These are phyloP conservation scores for Cryptocephalus primarius DNA, from an alignment of 2,888 invertebrate genomes.

Conservation along the genomic window DNA sequence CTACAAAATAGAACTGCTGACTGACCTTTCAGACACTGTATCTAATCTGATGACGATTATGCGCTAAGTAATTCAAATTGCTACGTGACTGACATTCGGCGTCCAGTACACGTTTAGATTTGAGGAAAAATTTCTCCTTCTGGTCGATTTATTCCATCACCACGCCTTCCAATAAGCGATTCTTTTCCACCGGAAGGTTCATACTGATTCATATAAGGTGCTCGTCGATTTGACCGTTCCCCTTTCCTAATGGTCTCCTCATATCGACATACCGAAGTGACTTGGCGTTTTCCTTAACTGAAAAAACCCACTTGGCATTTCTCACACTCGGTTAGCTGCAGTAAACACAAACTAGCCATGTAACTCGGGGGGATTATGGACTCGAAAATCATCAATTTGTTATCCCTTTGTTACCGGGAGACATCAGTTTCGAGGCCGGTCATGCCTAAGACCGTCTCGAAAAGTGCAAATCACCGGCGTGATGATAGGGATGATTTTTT, in stretches of 20 bases:
- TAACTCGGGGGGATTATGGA: conserved; percentile 23
- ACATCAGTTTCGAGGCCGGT: conserved; percentile 22
- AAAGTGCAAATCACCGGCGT: conserved; percentile 19
- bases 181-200: no score
- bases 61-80: no score
- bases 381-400: conserved; percentile 24
- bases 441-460: conserved; percentile 14
- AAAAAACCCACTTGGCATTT: conserved; percentile 25
- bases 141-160: no score
- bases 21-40: no score
- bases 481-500: no score
- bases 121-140: no score
- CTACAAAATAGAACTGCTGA: no score
- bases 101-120: no score
- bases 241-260: conserved; percentile 7
- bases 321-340: conserved; percentile 36
- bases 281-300: conserved; percentile 10
- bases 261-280: conserved; percentile 6
- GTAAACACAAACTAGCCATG: conserved; percentile 31
- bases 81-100: no score
- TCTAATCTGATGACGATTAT: no score
- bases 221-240: neutral
- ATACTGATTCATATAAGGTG: no score
- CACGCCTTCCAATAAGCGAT: no score
- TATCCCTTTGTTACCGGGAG: conserved; percentile 22